Conservation (phyloP, 2,797 vertebrate genomes). For the Tragelaphus eurycerus region DNA sequence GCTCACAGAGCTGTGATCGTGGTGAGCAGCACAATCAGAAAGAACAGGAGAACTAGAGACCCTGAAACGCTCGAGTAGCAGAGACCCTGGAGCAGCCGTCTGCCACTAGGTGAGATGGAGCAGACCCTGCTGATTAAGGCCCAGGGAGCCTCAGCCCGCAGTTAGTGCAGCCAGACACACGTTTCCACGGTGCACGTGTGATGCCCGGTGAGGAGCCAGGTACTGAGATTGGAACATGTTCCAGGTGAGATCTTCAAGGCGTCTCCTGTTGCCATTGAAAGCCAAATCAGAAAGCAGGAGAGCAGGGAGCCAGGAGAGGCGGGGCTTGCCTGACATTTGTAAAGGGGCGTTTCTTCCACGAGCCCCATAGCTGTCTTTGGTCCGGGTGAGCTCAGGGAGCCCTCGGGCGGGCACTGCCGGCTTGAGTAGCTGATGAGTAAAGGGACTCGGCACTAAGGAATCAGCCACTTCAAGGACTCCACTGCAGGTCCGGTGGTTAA, state of each 20-base stretch:
- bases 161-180: background rate
- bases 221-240: background rate
- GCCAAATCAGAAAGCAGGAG: background rate
- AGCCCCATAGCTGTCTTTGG: background rate
- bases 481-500: background rate
- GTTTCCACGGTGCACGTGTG: background rate
- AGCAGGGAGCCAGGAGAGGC: background rate
- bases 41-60: background rate
- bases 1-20: rapidly evolving
- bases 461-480: background rate
- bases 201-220: background rate
- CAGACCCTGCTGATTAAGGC: background rate
- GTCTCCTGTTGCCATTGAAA: background rate
- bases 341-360: rapidly evolving
- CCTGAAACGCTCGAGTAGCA: rapidly evolving
- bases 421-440: background rate
- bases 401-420: background rate
- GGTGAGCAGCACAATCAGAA: rapidly evolving
- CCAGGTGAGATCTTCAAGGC: background rate
- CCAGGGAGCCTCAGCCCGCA: background rate
- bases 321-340: background rate
- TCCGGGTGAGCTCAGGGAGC: rapidly evolving
- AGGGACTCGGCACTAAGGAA: background rate
- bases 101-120: background rate
- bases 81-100: background rate